Percentiles rank a stretch among this genome's conserved stretches.
phyloP scores from a whole-genome alignment of 2,797 vertebrate genomes.

The Saxicola maurus region DNA sequence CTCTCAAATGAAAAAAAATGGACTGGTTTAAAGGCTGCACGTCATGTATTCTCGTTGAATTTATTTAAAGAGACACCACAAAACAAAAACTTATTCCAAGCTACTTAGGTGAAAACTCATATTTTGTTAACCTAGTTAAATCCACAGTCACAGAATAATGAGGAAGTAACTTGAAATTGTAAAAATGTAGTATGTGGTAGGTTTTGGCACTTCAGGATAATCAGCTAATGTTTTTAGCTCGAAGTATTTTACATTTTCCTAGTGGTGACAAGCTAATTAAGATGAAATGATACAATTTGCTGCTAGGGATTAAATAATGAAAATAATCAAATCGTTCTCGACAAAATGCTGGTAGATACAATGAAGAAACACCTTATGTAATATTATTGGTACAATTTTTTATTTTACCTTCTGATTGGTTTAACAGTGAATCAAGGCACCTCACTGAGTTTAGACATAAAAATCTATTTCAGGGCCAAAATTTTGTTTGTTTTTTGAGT shows the following conservation, averaged over 20 bases:
- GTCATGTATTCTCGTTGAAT: background rate
- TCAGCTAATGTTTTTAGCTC: background rate
- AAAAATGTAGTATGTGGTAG: background rate
- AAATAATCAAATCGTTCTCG: background rate
- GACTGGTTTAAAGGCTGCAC: background rate
- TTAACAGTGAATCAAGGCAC: background rate
- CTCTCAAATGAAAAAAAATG: background rate
- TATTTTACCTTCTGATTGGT: background rate
- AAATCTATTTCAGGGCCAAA: background rate
- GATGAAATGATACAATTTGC: background rate
- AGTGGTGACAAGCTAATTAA: background rate
- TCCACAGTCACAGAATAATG: background rate
- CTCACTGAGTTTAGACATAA: background rate
- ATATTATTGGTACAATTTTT: background rate
- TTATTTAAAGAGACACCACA: rapidly evolving
- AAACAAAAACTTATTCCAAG: background rate
- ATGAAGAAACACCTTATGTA: background rate
- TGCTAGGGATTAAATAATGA: background rate
- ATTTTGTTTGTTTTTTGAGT: background rate
- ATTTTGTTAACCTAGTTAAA: background rate
- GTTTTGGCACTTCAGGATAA: background rate
- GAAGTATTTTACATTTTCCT: background rate
- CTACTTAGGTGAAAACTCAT: background rate
- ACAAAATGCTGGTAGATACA: background rate
- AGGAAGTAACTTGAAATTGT: background rate